phyloP scores from a whole-genome alignment of 1,140 invertebrate species.

The Drosophila punjabiensis region DNA sequence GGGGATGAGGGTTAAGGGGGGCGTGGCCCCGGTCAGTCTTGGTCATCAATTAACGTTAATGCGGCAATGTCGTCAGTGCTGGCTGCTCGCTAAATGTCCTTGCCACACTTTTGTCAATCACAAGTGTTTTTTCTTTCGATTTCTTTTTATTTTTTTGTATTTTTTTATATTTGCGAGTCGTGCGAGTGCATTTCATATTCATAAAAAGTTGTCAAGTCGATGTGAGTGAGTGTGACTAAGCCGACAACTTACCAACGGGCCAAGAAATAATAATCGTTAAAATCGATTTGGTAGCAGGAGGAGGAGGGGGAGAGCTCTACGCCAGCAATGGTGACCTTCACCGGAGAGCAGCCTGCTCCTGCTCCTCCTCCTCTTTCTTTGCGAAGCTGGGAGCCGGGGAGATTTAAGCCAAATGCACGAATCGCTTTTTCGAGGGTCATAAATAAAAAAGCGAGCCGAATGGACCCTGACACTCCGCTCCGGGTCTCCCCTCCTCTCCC shows the following conservation, averaged over 20 bases:
- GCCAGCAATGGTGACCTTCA: slow-evolving; percentile 68
- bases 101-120: slow-evolving; percentile 82
- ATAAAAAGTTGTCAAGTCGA: slow-evolving; percentile 55
- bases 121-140: slow-evolving; percentile 26
- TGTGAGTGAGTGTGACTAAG: slow-evolving; percentile 63
- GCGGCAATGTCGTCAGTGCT: slow-evolving; percentile 45
- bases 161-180: slow-evolving; percentile 25
- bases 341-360: slow-evolving; percentile 37
- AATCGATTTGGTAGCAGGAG: slow-evolving; percentile 63
- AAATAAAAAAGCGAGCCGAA: slow-evolving; percentile 75
- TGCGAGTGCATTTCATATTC: slow-evolving; percentile 76
- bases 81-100: slow-evolving; percentile 55
- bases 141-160: neutral
- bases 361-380: neutral
- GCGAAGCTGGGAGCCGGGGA: slow-evolving; percentile 17
- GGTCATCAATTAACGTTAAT: slow-evolving; percentile 77
- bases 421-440: slow-evolving; percentile 72
- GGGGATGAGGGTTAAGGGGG: slow-evolving; percentile 14
- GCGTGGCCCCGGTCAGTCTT: slow-evolving; percentile 32
- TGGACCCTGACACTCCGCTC: slow-evolving; percentile 34
- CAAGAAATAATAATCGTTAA: slow-evolving; percentile 71
- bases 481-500: neutral
- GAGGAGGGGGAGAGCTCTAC: slow-evolving; percentile 24
- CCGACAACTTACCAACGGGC: slow-evolving; percentile 36
- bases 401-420: slow-evolving; percentile 72